Evolutionary conservation across 2,797 vertebrate genomes (phyloP).

Genomic region (Ispidina lecontei): DNA sequence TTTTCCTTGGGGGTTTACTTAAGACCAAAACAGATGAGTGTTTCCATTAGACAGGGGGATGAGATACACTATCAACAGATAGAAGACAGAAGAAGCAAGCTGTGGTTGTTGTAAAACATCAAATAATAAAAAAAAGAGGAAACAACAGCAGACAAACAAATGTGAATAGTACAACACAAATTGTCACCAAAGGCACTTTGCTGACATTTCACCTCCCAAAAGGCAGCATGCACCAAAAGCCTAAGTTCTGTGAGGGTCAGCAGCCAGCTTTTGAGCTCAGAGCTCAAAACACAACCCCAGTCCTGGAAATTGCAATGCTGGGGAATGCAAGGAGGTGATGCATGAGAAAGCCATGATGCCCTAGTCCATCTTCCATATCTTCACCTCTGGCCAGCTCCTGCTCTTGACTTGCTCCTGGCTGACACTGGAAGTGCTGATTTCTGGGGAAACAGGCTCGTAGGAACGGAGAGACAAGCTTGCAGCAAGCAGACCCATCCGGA

Average conservation of each 20-base stretch:
- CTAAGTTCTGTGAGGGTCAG: neutral
- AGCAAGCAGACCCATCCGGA: slow-evolving; percentile 87
- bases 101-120: neutral
- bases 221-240: accelerated
- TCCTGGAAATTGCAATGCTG: neutral
- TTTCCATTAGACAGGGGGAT: neutral
- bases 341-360: neutral
- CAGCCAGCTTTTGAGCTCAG: neutral
- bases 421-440: slow-evolving; percentile 76
- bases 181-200: neutral
- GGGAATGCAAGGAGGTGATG: neutral
- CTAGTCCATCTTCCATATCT: slow-evolving; percentile 54
- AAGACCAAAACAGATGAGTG: neutral
- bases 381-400: slow-evolving; percentile 74
- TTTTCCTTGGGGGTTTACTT: neutral
- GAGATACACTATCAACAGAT: neutral
- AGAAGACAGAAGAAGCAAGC: neutral
- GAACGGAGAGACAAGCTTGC: slow-evolving; percentile 83
- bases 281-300: neutral
- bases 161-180: neutral
- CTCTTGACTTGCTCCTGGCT: slow-evolving; percentile 66
- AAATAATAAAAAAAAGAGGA: neutral
- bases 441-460: slow-evolving; percentile 79
- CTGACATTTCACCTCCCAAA: neutral
- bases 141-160: neutral